phyloP scores from a whole-genome alignment of 1,140 invertebrate genomes.

The Anoplolepis gracilipes region DNA sequence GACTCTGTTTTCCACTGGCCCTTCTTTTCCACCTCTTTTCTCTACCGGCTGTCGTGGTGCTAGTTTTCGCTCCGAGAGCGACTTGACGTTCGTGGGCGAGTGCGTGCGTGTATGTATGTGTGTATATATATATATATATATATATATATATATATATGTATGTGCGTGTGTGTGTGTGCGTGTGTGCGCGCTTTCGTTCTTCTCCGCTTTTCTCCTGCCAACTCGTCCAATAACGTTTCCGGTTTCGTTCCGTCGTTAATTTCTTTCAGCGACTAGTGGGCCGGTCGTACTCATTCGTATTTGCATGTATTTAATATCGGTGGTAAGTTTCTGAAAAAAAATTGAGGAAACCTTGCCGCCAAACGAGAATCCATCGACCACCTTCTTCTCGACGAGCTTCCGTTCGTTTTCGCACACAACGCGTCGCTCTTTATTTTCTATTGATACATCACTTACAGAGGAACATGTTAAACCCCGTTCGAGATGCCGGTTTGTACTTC shows the following conservation, averaged over 20 bases:
- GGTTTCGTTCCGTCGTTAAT: conserved; percentile 32
- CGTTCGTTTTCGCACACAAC: not conserved
- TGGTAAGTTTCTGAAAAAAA: conserved; percentile 69
- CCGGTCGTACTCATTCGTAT: conserved; percentile 17
- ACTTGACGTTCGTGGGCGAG: not conserved
- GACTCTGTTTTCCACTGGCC: conserved; percentile 1
- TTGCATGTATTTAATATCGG: conserved; percentile 49
- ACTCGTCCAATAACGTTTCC: conserved; percentile 13
- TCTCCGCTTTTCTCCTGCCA: conserved; percentile 42
- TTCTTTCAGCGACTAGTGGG: conserved; percentile 36
- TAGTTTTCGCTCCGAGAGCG: conserved; percentile 8
- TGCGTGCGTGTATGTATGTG: too few species aligned
- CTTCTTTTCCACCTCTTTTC: conserved; percentile 30
- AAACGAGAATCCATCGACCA: conserved; percentile 45
- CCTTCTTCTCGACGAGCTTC: conserved; percentile 14
- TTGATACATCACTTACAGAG: conserved; percentile 9
- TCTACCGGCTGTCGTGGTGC: conserved; percentile 17
- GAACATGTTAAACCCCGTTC: conserved; percentile 16
- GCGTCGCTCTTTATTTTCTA: not conserved
- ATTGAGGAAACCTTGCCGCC: conserved; percentile 57
- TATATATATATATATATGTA: too few species aligned
- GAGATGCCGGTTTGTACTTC: conserved; percentile 45
- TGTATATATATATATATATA: too few species aligned
- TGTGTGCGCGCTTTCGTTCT: not conserved
- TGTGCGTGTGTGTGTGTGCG: too few species aligned